Conservation (phyloP, 2,888 invertebrate species). For the Hirtodrosophila duncani region DNA sequence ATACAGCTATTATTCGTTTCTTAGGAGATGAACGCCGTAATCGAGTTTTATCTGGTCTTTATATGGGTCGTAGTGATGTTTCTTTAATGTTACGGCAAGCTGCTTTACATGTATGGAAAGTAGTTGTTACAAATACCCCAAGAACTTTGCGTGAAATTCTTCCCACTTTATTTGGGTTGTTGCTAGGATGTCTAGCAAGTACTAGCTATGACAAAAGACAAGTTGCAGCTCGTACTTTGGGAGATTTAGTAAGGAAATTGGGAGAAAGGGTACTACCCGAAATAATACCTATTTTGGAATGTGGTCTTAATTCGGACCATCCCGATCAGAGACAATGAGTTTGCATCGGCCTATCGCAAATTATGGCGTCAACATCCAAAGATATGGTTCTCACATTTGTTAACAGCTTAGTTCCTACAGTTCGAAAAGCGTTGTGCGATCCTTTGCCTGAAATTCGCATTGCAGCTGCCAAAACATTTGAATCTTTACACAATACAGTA, state of each 20-base stretch:
- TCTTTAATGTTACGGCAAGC: slow-evolving; percentile 98
- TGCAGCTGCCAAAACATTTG: slow-evolving; percentile 98
- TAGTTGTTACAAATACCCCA: slow-evolving; percentile 98
- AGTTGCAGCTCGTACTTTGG: slow-evolving; percentile 96
- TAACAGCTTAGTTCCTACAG: slow-evolving; percentile 93
- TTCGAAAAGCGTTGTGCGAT: slow-evolving; percentile 96
- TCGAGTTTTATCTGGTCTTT: slow-evolving; percentile 94
- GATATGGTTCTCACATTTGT: slow-evolving; percentile 96
- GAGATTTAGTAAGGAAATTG: slow-evolving; percentile 96
- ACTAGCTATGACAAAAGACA: slow-evolving; percentile 97
- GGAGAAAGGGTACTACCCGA: slow-evolving; percentile 98
- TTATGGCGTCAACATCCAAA: slow-evolving; percentile 96
- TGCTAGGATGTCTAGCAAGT: slow-evolving; percentile 96
- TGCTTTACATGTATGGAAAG: slow-evolving; percentile 99
- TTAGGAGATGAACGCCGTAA: slow-evolving; percentile 94
- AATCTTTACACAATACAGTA: slow-evolving; percentile 95
- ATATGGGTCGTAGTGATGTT: slow-evolving; percentile 98
- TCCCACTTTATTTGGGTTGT: slow-evolving; percentile 93
- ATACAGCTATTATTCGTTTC: slow-evolving; percentile 91
- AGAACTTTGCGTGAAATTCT: slow-evolving; percentile 96
- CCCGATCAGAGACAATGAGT: slow-evolving; percentile 98
- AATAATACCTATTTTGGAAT: slow-evolving; percentile 97
- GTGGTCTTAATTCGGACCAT: slow-evolving; percentile 92
- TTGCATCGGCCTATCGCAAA: slow-evolving; percentile 98
- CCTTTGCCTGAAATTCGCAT: slow-evolving; percentile 93